These are phyloP conservation scores for Cyanoderma ruficeps DNA, from an alignment of 2,113 vertebrate genomes.

Conservation along the genomic window DNA sequence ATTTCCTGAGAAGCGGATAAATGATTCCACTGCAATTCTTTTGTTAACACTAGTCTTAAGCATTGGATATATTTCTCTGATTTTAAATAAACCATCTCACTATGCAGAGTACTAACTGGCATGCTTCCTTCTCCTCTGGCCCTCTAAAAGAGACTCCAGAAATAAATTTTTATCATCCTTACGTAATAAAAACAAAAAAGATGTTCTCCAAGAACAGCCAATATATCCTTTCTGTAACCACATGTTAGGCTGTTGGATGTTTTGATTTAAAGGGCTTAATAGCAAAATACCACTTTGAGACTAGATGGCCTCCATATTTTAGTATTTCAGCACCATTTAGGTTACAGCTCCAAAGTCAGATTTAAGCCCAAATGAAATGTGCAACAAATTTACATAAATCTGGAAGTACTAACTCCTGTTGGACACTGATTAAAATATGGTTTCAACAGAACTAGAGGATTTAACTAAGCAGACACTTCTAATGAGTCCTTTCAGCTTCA, in stretches of 20 bases:
- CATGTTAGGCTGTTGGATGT: not conserved
- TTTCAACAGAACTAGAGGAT: not conserved
- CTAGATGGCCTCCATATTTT: not conserved
- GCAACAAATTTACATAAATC: not conserved
- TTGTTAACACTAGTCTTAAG: not conserved
- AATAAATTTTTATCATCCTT: not conserved
- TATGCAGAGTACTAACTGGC: not conserved
- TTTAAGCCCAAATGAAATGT: not conserved
- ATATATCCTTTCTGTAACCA: not conserved
- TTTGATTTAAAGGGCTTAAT: not conserved
- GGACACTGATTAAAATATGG: not conserved
- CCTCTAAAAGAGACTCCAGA: not conserved
- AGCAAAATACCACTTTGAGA: not conserved
- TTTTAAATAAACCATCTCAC: not conserved
- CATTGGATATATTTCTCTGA: not conserved
- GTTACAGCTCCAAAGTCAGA: not conserved
- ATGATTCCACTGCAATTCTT: not conserved
- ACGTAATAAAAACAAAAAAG: not conserved
- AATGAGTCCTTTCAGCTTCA: not conserved
- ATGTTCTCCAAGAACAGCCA: not conserved
- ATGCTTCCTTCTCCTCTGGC: not conserved
- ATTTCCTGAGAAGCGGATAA: not conserved
- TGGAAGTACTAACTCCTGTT: not conserved
- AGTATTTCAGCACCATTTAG: not conserved
- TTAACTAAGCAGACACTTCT: not conserved